A percentile compares a stretch with the other conserved stretches of the same genome.
phyloP scores from a whole-genome alignment of 2,113 vertebrate genomes.

The Formicarius rufipectus region DNA sequence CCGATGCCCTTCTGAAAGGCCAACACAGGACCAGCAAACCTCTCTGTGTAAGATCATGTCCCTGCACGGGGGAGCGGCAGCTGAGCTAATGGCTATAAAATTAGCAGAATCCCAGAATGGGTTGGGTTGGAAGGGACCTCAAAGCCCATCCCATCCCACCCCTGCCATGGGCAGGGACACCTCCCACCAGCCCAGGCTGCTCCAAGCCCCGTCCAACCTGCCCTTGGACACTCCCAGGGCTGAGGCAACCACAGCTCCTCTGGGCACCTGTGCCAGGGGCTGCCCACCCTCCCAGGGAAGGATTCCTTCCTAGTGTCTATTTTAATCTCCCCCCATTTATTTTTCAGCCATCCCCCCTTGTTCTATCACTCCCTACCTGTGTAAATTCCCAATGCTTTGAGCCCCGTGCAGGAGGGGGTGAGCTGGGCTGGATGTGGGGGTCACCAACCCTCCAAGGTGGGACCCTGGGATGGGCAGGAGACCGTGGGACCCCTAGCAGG shows the following conservation, averaged over 20 bases:
- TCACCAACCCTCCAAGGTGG: accelerated
- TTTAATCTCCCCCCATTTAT: not conserved
- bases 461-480: not conserved
- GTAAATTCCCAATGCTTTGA: not conserved
- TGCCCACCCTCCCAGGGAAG: not conserved
- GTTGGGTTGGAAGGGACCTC: not conserved
- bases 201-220: not conserved
- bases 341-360: not conserved
- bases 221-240: not conserved
- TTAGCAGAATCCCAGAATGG: not conserved
- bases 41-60: not conserved
- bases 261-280: not conserved
- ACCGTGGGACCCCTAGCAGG: not conserved
- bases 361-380: not conserved
- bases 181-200: not conserved
- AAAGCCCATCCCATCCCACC: not conserved
- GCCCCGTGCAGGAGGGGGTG: not conserved
- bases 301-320: not conserved
- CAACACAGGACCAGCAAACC: not conserved
- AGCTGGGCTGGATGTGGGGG: not conserved
- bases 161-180: not conserved
- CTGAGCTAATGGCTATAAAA: not conserved
- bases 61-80: not conserved
- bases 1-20: not conserved
- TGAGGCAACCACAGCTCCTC: not conserved